Evolutionary conservation across 2,888 invertebrate species (phyloP).

Genomic region (Nineta flava): DNA sequence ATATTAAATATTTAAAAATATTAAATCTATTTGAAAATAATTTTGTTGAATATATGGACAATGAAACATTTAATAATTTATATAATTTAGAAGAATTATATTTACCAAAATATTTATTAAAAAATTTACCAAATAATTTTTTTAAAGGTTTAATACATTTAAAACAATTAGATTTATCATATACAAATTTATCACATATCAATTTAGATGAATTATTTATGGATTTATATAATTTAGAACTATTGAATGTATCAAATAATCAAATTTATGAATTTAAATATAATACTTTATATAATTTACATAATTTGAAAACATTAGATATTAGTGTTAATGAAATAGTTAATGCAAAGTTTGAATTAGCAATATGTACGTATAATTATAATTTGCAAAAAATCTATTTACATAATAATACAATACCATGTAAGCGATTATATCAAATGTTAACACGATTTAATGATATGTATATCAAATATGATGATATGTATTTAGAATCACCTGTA

Average conservation of each 20-base stretch:
- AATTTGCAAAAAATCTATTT: neutral
- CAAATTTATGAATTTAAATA: neutral
- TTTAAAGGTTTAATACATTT: constrained; percentile 1
- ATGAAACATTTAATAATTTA: neutral
- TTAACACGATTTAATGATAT: neutral
- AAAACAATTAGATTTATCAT: neutral
- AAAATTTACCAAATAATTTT: neutral
- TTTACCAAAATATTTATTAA: neutral
- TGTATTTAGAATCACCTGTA: neutral
- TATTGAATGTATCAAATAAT: constrained; percentile 3
- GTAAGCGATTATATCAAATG: neutral
- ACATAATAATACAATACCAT: neutral
- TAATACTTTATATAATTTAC: neutral
- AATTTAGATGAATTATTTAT: neutral
- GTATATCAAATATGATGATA: neutral
- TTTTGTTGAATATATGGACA: neutral
- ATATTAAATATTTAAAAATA: neutral
- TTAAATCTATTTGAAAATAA: constrained; percentile 5
- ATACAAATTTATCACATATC: neutral
- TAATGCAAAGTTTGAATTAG: neutral
- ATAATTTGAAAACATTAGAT: neutral
- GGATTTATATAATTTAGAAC: neutral
- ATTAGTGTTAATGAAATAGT: neutral
- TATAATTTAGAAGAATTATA: neutral
- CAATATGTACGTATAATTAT: neutral